Percentiles rank a stretch among this genome's conserved stretches.
Conservation (phyloP, 2,113 vertebrate genomes). For the Microtus oregoni region DNA sequence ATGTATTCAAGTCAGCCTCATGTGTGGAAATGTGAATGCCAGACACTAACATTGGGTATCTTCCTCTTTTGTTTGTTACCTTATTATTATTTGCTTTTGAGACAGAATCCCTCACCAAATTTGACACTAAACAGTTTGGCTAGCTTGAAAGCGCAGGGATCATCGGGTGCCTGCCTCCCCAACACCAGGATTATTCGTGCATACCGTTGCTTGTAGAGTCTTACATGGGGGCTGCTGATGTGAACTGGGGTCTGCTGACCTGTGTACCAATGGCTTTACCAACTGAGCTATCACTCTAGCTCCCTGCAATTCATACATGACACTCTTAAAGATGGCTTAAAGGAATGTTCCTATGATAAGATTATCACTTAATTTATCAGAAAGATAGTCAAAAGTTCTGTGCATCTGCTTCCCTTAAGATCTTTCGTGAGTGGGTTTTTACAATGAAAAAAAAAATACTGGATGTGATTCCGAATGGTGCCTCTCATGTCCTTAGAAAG, state of each 20-base stretch:
- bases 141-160: background rate
- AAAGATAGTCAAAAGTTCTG: background rate
- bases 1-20: background rate
- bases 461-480: background rate
- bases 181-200: background rate
- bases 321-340: background rate
- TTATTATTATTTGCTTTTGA: background rate
- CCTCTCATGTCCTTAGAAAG: background rate
- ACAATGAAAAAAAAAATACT: background rate
- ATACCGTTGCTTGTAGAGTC: too few species aligned
- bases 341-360: background rate
- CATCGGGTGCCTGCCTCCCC: rapidly evolving
- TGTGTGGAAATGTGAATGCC: background rate
- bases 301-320: background rate
- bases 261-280: background rate
- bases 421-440: background rate
- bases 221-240: background rate
- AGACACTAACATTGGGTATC: background rate
- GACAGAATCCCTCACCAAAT: background rate
- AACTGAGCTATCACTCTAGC: background rate
- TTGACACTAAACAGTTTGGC: background rate
- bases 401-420: background rate
- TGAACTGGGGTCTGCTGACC: background rate
- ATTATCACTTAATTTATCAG: background rate
- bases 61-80: background rate